Conservation (phyloP, 2,888 invertebrate species). For the Dyspetes luteomarginatus region DNA sequence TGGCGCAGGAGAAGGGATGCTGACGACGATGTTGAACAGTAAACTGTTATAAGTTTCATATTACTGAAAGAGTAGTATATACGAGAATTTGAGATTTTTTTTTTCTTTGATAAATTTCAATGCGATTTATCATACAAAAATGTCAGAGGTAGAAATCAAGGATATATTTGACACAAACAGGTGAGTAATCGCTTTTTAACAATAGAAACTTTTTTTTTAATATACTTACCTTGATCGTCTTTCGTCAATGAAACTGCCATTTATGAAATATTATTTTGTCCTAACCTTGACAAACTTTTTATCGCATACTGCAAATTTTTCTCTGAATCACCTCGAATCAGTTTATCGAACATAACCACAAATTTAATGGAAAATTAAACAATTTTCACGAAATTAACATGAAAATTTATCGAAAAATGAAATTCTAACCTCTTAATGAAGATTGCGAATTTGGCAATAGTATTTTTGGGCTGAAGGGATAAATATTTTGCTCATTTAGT, state of each 20-base stretch:
- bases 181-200: constrained; percentile 70
- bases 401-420: not conserved
- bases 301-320: not conserved
- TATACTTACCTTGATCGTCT: constrained; percentile 15
- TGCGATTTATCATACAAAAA: constrained; percentile 75
- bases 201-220: not conserved
- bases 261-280: not conserved
- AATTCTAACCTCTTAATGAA: not conserved
- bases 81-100: constrained; percentile 6
- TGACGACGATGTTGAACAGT: constrained; percentile 49
- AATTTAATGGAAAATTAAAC: not conserved
- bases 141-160: constrained; percentile 83
- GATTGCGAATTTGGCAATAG: not conserved
- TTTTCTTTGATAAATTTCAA: constrained; percentile 50
- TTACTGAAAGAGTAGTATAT: not conserved
- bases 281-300: constrained; percentile 20
- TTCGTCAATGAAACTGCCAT: constrained; percentile 9
- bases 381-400: not conserved
- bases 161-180: constrained; percentile 82
- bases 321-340: constrained; percentile 4
- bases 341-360: constrained; percentile 43
- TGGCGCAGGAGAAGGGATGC: constrained; percentile 15
- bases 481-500: not conserved
- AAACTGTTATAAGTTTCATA: constrained; percentile 17
- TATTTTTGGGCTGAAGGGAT: not conserved